Base-by-base conservation (phyloP, 1,140 invertebrate genomes). In the Grapholita molesta region DNA sequence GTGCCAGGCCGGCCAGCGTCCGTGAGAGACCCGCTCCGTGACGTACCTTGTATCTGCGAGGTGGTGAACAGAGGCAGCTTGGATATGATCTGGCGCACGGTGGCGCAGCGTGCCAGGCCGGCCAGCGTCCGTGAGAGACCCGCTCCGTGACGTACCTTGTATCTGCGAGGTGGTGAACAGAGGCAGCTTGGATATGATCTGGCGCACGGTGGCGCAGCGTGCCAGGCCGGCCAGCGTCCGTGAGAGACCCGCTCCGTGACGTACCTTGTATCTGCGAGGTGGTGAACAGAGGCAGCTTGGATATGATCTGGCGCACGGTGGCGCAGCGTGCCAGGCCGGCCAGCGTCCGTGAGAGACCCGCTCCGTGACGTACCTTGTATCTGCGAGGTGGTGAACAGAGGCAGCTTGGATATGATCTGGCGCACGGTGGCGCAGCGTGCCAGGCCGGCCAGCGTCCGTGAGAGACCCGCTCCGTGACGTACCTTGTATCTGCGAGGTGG, bases 321-420 rank as follows among this genome's bases (percentile, higher is more conserved):
- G 98, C 96, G 72, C 96, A 98, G 24, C 98, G 93, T 3, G 98
- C 97, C 28, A 99, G 92, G 1, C 98, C 99, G 66, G 97, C 96
- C 15, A 99, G 93, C 2, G 98, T 97, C 75, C 97, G 94, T n/a
- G n/a, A n/a, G n/a, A n/a, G n/a, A n/a, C n/a, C n/a, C n/a, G n/a
- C n/a, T n/a, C n/a, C n/a, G n/a, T n/a, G n/a, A n/a, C n/a, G n/a
- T n/a, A n/a, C n/a, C n/a, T n/a, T n/a, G n/a, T n/a, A n/a, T 94
- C 82, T 98, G 97, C 8, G 97, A 97, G 83, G 96, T 97, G 28
- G 96, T 98, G 90, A 99, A 98, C 57, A 99, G 93, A 4, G 98
- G 98, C 52, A 99, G 93, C 92, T 99, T 99, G 77, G 97, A 96
- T 57, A 99, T 96, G 76, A 99, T 99, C 93, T 99, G 98, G 8